A percentile compares a stretch with the other conserved stretches of the same genome.
phyloP scores from a whole-genome alignment of 2,797 vertebrate genomes.

The Mus caroli region DNA sequence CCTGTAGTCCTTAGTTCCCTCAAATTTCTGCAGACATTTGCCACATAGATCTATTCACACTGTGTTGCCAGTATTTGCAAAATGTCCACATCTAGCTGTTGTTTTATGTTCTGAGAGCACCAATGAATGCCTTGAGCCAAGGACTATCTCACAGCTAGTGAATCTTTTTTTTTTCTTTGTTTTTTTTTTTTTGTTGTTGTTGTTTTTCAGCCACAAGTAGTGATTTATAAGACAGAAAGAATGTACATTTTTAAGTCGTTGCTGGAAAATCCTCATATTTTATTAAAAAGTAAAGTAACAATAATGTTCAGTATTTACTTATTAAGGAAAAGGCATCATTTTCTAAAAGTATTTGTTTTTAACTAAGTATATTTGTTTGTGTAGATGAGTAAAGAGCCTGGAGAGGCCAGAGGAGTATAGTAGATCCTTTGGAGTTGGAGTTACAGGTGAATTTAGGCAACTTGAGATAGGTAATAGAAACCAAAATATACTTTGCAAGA shows the following conservation, averaged over 20 bases:
- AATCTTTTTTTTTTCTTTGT: too few species aligned
- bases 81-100: neutral
- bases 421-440: neutral
- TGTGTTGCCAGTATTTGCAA: neutral
- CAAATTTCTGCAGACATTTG: neutral
- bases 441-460: neutral
- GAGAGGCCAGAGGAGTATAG: neutral
- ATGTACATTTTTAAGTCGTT: neutral
- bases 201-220: neutral
- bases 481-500: neutral
- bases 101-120: neutral
- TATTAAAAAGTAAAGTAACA: neutral
- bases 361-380: neutral
- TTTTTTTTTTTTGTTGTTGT: too few species aligned
- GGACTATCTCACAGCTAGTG: neutral
- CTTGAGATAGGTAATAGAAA: neutral
- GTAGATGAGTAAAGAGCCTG: too few species aligned
- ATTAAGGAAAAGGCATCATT: neutral
- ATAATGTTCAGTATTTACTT: neutral
- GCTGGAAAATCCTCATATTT: neutral
- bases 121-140: neutral
- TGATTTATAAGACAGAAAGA: neutral
- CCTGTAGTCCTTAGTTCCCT: neutral
- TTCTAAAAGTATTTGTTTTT: neutral
- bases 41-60: neutral